Conservation (phyloP, 1,140 invertebrate genomes). For the Leptoteleia sp. region DNA sequence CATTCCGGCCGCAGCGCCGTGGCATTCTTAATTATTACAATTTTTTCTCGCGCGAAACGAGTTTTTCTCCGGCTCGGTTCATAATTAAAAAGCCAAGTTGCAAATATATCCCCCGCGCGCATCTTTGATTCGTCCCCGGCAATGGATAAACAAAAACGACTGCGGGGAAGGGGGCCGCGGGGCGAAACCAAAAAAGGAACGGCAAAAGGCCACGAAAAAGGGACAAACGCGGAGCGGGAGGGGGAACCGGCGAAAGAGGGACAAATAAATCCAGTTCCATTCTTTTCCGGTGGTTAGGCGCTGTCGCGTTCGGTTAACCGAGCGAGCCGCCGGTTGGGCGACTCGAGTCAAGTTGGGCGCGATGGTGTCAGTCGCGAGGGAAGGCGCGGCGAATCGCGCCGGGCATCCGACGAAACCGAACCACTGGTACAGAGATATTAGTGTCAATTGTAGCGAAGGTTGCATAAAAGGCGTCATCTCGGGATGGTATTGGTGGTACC, state of each 20-base stretch:
- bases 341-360: constrained; percentile 31
- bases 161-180: too few relatives aligned
- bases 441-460: constrained; percentile 75
- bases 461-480: constrained; percentile 78
- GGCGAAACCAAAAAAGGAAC: too few relatives aligned
- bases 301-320: constrained; percentile 45
- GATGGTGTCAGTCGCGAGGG: constrained; percentile 61
- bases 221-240: constrained; percentile 1
- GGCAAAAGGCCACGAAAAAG: not conserved
- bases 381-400: constrained; percentile 68
- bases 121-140: constrained; percentile 28
- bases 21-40: constrained; percentile 45
- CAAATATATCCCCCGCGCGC: constrained; percentile 25
- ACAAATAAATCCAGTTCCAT: constrained; percentile 43
- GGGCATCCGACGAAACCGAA: constrained; percentile 70
- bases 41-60: constrained; percentile 49
- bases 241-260: constrained; percentile 1
- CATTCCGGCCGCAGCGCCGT: constrained; percentile 19
- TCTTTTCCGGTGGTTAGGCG: constrained; percentile 42
- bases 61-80: constrained; percentile 47
- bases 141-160: too few relatives aligned
- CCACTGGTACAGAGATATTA: constrained; percentile 61
- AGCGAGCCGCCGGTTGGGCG: constrained; percentile 28
- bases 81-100: constrained; percentile 58
- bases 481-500: constrained; percentile 72